Evolutionary conservation across 2,797 vertebrate genomes (phyloP).

Genomic region (Rhinella marina): DNA sequence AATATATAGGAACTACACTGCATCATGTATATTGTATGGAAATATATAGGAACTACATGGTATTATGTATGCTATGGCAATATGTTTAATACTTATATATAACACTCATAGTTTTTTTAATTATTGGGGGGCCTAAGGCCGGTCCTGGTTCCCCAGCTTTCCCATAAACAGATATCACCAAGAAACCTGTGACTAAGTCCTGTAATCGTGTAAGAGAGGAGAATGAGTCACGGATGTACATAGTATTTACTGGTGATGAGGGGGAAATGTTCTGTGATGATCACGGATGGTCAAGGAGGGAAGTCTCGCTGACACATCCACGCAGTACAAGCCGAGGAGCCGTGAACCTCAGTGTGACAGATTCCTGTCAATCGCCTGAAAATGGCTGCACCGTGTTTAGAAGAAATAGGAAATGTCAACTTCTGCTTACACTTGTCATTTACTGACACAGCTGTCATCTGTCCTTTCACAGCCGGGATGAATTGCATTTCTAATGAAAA

Average conservation of each 20-base stretch:
- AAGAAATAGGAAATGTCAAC: slow-evolving; percentile 36
- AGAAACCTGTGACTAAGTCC: no score
- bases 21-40: no score
- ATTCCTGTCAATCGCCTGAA: background rate
- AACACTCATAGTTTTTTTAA: no score
- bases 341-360: background rate
- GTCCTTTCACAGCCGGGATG: background rate
- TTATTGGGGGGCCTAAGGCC: no score
- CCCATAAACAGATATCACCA: no score
- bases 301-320: background rate
- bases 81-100: no score
- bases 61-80: no score
- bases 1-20: no score
- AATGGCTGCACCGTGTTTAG: background rate
- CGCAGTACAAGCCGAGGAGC: background rate
- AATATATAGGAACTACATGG: no score
- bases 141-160: background rate
- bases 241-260: background rate
- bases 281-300: background rate
- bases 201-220: no score
- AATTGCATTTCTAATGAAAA: no score
- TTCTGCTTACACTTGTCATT: slow-evolving; percentile 30
- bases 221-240: background rate
- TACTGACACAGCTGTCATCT: slow-evolving; percentile 27
- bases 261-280: background rate